A percentile compares a stretch with the other conserved stretches of the same genome.
These are phyloP conservation scores for Emydocephalus ijimae DNA, from an alignment of 2,113 vertebrate species.

Conservation along the genomic window DNA sequence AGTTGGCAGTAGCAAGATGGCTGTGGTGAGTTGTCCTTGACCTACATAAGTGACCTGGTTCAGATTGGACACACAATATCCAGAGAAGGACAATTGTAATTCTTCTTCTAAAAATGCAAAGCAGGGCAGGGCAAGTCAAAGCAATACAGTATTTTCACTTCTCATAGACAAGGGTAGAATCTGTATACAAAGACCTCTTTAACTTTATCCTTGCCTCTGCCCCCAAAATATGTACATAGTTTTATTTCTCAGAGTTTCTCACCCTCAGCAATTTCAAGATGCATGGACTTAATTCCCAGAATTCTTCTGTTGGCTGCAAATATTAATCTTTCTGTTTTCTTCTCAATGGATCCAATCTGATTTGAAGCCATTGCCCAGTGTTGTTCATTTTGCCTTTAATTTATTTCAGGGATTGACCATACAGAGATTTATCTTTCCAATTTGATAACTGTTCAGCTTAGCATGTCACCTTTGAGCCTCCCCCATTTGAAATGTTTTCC, in stretches of 20 bases:
- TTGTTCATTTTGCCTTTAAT: not conserved
- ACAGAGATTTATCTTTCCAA: not conserved
- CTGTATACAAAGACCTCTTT: not conserved
- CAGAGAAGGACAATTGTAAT: not conserved
- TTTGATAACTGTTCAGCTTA: not conserved
- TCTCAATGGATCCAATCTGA: not conserved
- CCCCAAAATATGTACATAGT: not conserved
- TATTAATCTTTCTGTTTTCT: not conserved
- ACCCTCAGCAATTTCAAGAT: not conserved
- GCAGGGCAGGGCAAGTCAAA: not conserved
- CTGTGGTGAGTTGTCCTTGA: not conserved
- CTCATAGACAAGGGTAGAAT: not conserved
- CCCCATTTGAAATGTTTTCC: not conserved
- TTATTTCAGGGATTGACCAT: not conserved
- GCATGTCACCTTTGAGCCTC: not conserved
- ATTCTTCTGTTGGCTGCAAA: not conserved
- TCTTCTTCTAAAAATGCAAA: not conserved
- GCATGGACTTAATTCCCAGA: not conserved
- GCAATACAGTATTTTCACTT: not conserved
- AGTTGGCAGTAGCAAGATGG: not conserved
- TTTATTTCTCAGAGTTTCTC: not conserved
- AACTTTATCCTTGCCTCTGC: not conserved
- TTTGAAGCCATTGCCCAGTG: not conserved
- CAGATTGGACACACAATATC: not conserved
- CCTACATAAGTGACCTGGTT: not conserved